Percentiles rank a stretch among this genome's conserved stretches.
These are phyloP conservation scores for Lampris incognitus DNA, from an alignment of 2,113 vertebrate species.

Conservation along the genomic window DNA sequence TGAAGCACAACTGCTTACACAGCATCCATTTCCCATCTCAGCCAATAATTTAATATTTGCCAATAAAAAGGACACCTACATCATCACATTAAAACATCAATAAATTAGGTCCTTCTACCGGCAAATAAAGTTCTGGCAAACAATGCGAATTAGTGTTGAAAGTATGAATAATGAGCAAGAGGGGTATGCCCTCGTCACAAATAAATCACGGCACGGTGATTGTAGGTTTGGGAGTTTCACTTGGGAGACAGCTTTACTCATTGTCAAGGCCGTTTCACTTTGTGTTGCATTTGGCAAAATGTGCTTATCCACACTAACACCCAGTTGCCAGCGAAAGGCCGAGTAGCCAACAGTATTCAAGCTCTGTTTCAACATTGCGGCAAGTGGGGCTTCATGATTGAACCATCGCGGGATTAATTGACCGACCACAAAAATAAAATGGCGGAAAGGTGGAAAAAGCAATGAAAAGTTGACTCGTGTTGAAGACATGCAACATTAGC, in stretches of 20 bases:
- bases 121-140: slow-evolving; percentile 46
- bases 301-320: slow-evolving; percentile 49
- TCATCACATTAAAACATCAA: slow-evolving; percentile 72
- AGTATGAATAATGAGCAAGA: slow-evolving; percentile 51
- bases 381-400: slow-evolving; percentile 60
- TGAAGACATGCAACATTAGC: slow-evolving; percentile 47
- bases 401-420: slow-evolving; percentile 61
- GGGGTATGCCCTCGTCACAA: slow-evolving; percentile 30
- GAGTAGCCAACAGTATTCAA: slow-evolving; percentile 43
- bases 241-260: slow-evolving; percentile 53
- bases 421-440: slow-evolving; percentile 59
- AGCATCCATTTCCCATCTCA: slow-evolving; percentile 63
- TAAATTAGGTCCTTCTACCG: slow-evolving; percentile 53
- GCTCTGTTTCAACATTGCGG: slow-evolving; percentile 39
- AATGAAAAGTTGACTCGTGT: slow-evolving; percentile 57
- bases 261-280: slow-evolving; percentile 62
- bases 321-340: slow-evolving; percentile 59
- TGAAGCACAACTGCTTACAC: slow-evolving; percentile 59
- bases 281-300: slow-evolving; percentile 68
- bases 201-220: slow-evolving; percentile 52
- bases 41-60: slow-evolving; percentile 59
- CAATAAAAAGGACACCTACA: slow-evolving; percentile 59
- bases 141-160: slow-evolving; percentile 55
- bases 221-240: slow-evolving; percentile 62
- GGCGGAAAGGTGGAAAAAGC: slow-evolving; percentile 67